These are phyloP conservation scores for Haemorhous mexicanus DNA, from an alignment of 2,113 vertebrate genomes.

Conservation along the genomic window DNA sequence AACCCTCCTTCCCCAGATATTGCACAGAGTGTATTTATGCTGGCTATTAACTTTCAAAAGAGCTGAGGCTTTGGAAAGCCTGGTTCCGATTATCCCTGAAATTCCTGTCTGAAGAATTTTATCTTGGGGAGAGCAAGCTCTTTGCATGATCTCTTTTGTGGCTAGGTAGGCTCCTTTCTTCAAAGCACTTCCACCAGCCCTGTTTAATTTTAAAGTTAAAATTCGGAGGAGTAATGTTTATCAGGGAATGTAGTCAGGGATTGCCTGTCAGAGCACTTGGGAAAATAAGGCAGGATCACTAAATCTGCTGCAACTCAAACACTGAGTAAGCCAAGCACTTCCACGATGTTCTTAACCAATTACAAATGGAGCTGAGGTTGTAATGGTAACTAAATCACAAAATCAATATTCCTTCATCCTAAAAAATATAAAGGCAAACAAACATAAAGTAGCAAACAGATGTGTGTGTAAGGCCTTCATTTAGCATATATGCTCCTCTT, in stretches of 20 bases:
- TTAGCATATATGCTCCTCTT: neutral
- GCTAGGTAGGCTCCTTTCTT: neutral
- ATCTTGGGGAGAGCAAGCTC: neutral
- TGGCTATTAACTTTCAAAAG: slow-evolving; percentile 43
- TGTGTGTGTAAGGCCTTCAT: neutral
- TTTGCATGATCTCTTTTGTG: neutral
- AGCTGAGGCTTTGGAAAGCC: neutral
- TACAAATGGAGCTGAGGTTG: neutral
- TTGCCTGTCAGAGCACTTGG: neutral
- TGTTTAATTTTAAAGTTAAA: neutral
- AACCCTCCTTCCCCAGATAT: neutral
- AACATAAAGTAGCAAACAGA: neutral
- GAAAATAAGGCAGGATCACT: neutral
- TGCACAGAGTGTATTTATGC: slow-evolving; percentile 3
- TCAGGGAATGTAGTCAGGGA: neutral
- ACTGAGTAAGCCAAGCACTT: neutral
- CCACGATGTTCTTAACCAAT: neutral
- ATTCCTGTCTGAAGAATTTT: neutral
- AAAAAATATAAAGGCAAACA: neutral
- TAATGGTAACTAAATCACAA: neutral
- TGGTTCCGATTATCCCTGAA: slow-evolving; percentile 12
- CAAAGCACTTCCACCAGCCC: neutral
- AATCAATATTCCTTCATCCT: neutral
- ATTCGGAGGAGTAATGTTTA: neutral
- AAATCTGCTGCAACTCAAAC: neutral